Percentiles rank a stretch among this genome's conserved stretches.
phyloP scores from a whole-genome alignment of 2,113 vertebrate species.

The Lagenorhynchus albirostris region DNA sequence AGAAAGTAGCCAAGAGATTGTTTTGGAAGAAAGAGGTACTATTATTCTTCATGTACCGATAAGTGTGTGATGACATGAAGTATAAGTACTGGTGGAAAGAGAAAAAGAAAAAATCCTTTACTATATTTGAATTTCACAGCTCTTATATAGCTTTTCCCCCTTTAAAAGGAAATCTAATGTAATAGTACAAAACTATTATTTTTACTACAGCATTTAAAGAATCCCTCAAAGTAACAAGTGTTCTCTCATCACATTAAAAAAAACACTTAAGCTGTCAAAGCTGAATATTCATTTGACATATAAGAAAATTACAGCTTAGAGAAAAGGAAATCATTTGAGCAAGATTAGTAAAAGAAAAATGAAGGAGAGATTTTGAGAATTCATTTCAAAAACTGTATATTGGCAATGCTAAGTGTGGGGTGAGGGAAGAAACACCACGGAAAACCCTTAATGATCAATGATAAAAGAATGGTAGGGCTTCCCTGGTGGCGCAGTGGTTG shows the following conservation, averaged over 20 bases:
- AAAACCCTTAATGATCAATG: neutral
- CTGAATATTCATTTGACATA: neutral
- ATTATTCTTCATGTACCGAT: neutral
- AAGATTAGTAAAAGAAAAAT: neutral
- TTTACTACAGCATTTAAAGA: neutral
- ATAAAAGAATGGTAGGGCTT: neutral
- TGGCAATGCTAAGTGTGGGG: neutral
- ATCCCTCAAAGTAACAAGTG: neutral
- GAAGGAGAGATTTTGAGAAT: neutral
- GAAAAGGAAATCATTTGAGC: neutral
- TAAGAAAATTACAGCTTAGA: neutral
- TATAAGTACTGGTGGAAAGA: neutral
- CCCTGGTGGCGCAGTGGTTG: no score
- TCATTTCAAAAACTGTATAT: neutral
- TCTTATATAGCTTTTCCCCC: neutral
- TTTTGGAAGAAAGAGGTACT: neutral
- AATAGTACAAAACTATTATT: neutral
- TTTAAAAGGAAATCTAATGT: constrained; percentile 13
- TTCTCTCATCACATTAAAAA: neutral
- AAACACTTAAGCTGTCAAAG: neutral
- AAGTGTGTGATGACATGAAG: neutral
- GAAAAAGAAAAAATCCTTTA: neutral
- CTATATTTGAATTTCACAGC: neutral
- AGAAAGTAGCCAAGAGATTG: neutral
- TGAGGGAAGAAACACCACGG: neutral